Evolutionary conservation across 2,888 invertebrate genomes (phyloP), one percentile per base, ranked within the genome.

Genomic region (Girardia tigrina): DNA sequence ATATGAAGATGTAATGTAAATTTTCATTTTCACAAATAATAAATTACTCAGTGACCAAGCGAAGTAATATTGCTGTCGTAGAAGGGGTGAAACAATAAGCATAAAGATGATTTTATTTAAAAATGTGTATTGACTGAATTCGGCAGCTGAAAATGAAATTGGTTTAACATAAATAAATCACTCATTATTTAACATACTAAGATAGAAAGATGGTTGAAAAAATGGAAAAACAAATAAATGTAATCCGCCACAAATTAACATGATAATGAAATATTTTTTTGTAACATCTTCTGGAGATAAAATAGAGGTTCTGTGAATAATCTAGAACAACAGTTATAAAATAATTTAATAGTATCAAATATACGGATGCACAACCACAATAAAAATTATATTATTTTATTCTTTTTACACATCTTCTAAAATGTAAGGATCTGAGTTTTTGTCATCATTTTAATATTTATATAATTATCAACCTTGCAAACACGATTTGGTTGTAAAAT

Each of bases 171-270:
- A 56, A 56, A 2, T 8, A 56, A 56, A 56, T 12, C 2, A 56
- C n/a, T 6, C 56, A 4, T 12, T 6, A 12, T 36, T 36, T 56
- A n/a, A n/a, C n/a, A n/a, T 56, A 56, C 56, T 56, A 23, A 56
- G 56, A 56, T 56, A 56, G 56, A 56, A 56, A 20, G 56, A 12
- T 16, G 56, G 56, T 56, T 56, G 56, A n/a, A 56, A 56, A 56
- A 56, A 56, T 56, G 56, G 56, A n/a, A 56, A 56, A 56, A 56
- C 56, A 56, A 56, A 56, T 56, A 56, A 56, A 56, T 56, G 56
- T 16, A 56, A 16, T 6, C 56, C 56, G 8, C 56, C 56, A 56
- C 56, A 56, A 16, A 56, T 56, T n/a, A 56, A 23, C 56, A 56
- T 56, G 4, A 56, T 56, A 56, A 56, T 56, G n/a, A 56, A 56